Evolutionary conservation across 2,888 invertebrate genomes (phyloP), one percentile per base, ranked within the genome.

Genomic region (Dioctria linearis): DNA sequence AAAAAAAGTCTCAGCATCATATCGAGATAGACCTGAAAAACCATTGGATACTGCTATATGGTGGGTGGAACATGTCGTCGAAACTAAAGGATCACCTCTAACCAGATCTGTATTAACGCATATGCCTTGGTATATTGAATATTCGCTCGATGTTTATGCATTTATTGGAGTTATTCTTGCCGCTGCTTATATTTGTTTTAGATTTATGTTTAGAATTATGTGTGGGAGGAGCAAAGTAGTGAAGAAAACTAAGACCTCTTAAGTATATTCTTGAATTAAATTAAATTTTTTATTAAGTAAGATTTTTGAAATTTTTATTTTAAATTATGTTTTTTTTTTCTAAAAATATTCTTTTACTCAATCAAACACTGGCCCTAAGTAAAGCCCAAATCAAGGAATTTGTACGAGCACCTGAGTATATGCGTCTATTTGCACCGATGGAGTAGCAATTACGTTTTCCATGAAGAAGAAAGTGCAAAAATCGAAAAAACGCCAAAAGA

Each of bases 21-120:
- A 90, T 86, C 88, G 87, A 75, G 91, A 92, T 85, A 90, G 93
- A 0, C 91, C 91, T 0, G 86, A 91, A 82, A 87, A 90, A 3
- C 91, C 93, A 0, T 87, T 92, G 43, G 90, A 91, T 39, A 91
- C 91, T 5, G 90, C 94, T 8, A 88, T 92, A 5, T 92, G 92
- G 88, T 94, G 93, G 94, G 90, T 92, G 39, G 93, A 94, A 85
- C 91, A 93, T 85, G 91, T 93, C 0, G 91, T 91, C 0, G 88
- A 90, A 40, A 91, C 92, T 0, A 87, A 89, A 4, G 93, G 93
- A 0, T 92, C 92, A 0, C 90, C 88, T 0, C 90, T 93, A 85
- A 85, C 91, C 0, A 86, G 87, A 59, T 88, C 92, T 0, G 87
- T 89, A 43, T 89, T 84, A 84, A 85, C 86, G 4, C 78, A 85